Evolutionary conservation across 2,888 invertebrate species (phyloP), one percentile per base, ranked within the genome.

Genomic region (Pasiphila rectangulata): DNA sequence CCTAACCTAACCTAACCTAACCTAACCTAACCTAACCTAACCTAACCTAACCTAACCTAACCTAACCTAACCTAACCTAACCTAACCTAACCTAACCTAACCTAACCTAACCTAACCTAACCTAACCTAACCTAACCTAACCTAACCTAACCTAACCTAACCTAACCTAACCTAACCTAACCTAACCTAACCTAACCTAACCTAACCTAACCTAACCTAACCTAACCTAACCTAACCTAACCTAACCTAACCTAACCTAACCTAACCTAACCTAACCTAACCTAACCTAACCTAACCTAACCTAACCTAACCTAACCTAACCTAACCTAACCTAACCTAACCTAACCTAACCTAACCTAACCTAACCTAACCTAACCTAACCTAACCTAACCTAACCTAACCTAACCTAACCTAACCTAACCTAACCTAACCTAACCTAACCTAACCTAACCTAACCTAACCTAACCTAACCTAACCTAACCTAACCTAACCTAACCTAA

Each of bases 401-500:
- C 34, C 34, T 34, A 34, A 34, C 34, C 34, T 34, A 34, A 34
- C 34, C 34, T 34, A 51, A 51, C 51, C 51, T 51, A 51, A 51
- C 51, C 46, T 51, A 51, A 51, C 50, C 51, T 51, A 51, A 47
- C 49, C 50, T 47, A 54, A 54, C 50, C 50, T 50, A 50, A 50
- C 50, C 54, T 54, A 50, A 54, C 50, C 54, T 50, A 54, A 54
- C 54, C 50, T 50, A 47, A 50, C 50, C 54, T 50, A 47, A 54
- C 47, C 49, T 54, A 50, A 47, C 44, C 50, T 47, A 47, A 47
- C 45, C 50, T 50, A 54, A 50, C 47, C 54, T 50, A 50, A 48
- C 50, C 50, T 47, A 48, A 54, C 50, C 46, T 50, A 45, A 49
- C 46, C 49, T 46, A 51, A 54, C 56, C 56, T 57, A 54, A 51